These are phyloP conservation scores for Xanthia togata DNA, from an alignment of 2,888 invertebrate genomes.

Conservation along the genomic window DNA sequence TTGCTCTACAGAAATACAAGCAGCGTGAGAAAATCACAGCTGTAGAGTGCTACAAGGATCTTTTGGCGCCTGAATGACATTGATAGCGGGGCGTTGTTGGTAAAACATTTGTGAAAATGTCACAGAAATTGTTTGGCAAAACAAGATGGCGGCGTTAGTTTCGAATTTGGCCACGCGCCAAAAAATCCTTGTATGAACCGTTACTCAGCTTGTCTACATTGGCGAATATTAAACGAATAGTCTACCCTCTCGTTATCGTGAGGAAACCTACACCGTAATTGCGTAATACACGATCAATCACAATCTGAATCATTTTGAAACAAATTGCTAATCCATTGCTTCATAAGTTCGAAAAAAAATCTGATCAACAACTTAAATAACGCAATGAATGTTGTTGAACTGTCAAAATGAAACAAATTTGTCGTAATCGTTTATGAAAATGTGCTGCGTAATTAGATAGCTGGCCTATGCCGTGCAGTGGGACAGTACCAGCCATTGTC, in stretches of 20 bases:
- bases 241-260: background rate
- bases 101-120: background rate
- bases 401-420: no score
- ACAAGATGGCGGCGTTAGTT: background rate
- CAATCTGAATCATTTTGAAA: no score
- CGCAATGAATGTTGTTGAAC: no score
- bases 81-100: background rate
- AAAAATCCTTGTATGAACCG: background rate
- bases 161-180: background rate
- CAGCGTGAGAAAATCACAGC: slow-evolving; percentile 43
- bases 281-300: no score
- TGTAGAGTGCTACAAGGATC: background rate
- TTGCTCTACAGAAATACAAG: slow-evolving; percentile 26
- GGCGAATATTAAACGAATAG: background rate
- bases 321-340: no score
- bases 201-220: background rate
- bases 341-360: no score
- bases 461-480: no score
- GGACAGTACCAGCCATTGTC: no score
- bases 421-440: no score
- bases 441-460: no score
- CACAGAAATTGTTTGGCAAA: background rate
- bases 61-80: background rate
- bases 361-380: no score
- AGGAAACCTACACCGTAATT: no score